phyloP scores from a whole-genome alignment of 2,888 invertebrate species.

The Cerceris ruficornis region DNA sequence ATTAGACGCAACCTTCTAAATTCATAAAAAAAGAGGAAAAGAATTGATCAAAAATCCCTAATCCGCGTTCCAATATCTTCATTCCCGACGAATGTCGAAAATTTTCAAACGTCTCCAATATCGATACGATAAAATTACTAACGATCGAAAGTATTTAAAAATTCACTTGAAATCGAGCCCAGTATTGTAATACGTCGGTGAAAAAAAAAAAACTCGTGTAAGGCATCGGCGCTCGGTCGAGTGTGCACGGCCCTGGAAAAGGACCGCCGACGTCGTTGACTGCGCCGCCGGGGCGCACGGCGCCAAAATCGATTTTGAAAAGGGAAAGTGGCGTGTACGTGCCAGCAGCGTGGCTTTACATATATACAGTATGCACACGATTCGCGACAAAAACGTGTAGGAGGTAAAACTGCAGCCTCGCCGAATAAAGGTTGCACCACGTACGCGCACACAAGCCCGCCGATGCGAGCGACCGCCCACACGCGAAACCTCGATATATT shows the following conservation, averaged over 20 bases:
- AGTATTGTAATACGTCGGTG: no score
- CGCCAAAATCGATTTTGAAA: conserved; percentile 78
- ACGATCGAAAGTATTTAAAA: no score
- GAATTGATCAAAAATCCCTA: background rate
- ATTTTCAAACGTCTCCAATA: no score
- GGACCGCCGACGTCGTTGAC: conserved; percentile 65
- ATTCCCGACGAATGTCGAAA: no score
- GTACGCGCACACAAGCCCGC: conserved; percentile 8
- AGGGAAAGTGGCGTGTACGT: conserved; percentile 76
- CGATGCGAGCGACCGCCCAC: background rate
- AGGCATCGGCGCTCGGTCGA: conserved; percentile 14
- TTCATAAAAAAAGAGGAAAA: background rate
- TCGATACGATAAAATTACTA: no score
- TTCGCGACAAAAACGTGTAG: conserved; percentile 49
- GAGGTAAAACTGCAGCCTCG: conserved; percentile 54
- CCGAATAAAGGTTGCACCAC: conserved; percentile 48
- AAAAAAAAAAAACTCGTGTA: background rate
- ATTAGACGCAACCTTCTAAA: background rate
- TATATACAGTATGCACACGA: conserved; percentile 44
- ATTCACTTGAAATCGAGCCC: no score
- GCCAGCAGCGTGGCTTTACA: conserved; percentile 61
- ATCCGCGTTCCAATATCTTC: no score
- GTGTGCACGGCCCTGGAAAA: conserved; percentile 54
- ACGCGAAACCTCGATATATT: conserved; percentile 2
- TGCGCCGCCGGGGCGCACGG: conserved; percentile 63